Conservation (phyloP, 2,797 vertebrate genomes). For the Benthosema pterotum region DNA sequence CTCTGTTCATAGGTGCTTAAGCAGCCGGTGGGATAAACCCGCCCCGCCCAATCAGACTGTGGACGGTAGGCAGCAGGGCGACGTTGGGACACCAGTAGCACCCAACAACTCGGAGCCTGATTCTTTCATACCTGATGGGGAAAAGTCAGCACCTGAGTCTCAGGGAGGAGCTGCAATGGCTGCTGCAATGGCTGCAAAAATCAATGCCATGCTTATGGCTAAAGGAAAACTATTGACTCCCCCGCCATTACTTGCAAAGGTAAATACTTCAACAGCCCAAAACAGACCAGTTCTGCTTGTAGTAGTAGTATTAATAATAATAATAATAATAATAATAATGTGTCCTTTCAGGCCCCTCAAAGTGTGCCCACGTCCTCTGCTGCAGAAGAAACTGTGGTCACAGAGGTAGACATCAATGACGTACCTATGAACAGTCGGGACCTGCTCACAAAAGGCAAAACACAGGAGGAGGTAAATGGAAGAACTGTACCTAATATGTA, state of each 20-base stretch:
- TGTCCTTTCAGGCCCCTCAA: conserved; percentile 54
- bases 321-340: too few relatives aligned
- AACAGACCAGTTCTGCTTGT: too few relatives aligned
- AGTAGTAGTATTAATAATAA: too few relatives aligned
- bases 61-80: conserved; percentile 55
- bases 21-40: conserved; percentile 81
- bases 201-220: conserved; percentile 87
- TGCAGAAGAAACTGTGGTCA: conserved; percentile 75
- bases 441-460: conserved; percentile 84
- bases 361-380: conserved; percentile 38
- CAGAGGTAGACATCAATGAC: conserved; percentile 86
- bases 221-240: conserved; percentile 83
- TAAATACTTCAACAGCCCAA: conserved; percentile 37
- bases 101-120: conserved; percentile 14
- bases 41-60: conserved; percentile 66
- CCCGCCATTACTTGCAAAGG: conserved; percentile 81
- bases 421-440: conserved; percentile 82
- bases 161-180: conserved; percentile 82
- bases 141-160: conserved; percentile 55
- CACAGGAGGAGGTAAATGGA: conserved; percentile 79
- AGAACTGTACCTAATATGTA: not conserved
- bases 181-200: conserved; percentile 84
- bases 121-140: not conserved
- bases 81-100: conserved; percentile 56
- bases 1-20: conserved; percentile 70